Base-by-base conservation (phyloP, 2,113 vertebrate genomes). In the Siniperca chuatsi region DNA sequence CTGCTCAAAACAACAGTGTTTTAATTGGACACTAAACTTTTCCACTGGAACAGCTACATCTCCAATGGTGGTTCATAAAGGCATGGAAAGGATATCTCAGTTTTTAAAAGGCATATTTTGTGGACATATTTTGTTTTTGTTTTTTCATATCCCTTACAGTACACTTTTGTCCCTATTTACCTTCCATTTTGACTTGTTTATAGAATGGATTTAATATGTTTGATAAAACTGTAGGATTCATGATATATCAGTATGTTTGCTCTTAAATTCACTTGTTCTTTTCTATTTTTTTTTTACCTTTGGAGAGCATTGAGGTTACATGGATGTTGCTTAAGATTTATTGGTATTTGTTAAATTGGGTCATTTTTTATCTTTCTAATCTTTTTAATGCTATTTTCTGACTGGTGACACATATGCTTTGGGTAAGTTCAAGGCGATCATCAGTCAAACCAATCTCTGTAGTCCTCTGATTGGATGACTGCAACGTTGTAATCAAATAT, bases 21-120 rank as follows among this genome's bases (percentile, higher is more conserved):
- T 37, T 21, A 37, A 7, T 6, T 35, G 2, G 52, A 33, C 46
- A 9, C 16, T 18, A 11, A 57, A 15, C n/a, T 35, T 48, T 40
- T 65, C 57, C 29, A 48, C 40, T 61, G 2, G 13, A 79, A 58
- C 33, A 64, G 48, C 64, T 70, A 42, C 42, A 58, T 55, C 44
- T 35, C 50, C 23, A 33, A 29, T 1, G 21, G 29, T 25, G 44
- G 10, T 87, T 64, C 60, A 76, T 54, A 54, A 70, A 79, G 25
- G 18, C 20, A 8, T 6, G 1, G 21, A 40, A 60, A 52, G 20
- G 35, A 78, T 33, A 23, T 57, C 48, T 55, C 29, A 11, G 4
- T 77, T 81, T 89, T 10, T 9, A 50, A 61, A 29, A 25, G 12
- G 40, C n/a, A 55, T 23, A 61, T 42, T 81, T 79, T 74, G 23